Evolutionary conservation across 2,797 vertebrate species (phyloP).

Genomic region (Apogon talboti): DNA sequence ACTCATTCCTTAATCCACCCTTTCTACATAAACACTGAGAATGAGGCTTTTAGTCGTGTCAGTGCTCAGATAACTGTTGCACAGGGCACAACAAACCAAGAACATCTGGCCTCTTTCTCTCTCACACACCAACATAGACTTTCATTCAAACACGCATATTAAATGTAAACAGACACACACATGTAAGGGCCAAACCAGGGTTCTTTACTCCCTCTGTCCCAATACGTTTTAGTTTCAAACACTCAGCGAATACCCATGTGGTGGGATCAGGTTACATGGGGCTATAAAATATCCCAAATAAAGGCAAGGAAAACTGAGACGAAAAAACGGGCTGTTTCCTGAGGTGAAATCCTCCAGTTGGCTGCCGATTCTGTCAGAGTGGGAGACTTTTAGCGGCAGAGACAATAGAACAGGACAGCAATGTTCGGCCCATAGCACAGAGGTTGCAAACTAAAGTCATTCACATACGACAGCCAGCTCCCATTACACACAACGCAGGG

Average conservation of each 20-base stretch:
- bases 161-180: slow-evolving; percentile 64
- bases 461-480: slow-evolving; percentile 68
- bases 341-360: slow-evolving; percentile 74
- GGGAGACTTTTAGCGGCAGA: slow-evolving; percentile 59
- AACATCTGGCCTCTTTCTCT: slow-evolving; percentile 77
- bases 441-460: slow-evolving; percentile 73
- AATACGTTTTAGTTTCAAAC: slow-evolving; percentile 81
- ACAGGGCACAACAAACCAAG: slow-evolving; percentile 74
- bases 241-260: slow-evolving; percentile 83
- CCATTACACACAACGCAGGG: slow-evolving; percentile 71
- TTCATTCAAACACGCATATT: slow-evolving; percentile 64
- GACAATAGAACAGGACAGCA: slow-evolving; percentile 74
- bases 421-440: slow-evolving; percentile 51
- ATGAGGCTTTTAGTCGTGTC: slow-evolving; percentile 74
- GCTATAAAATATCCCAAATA: slow-evolving; percentile 86
- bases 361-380: slow-evolving; percentile 69
- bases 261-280: slow-evolving; percentile 77
- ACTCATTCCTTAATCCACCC: slow-evolving; percentile 61
- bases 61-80: slow-evolving; percentile 73
- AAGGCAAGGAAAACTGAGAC: slow-evolving; percentile 79
- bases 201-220: slow-evolving; percentile 79
- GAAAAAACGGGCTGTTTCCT: slow-evolving; percentile 73
- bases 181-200: slow-evolving; percentile 67
- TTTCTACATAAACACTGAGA: slow-evolving; percentile 66
- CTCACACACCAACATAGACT: slow-evolving; percentile 54